Conservation (phyloP, 2,888 invertebrate genomes). For the Baronia brevicornis region DNA sequence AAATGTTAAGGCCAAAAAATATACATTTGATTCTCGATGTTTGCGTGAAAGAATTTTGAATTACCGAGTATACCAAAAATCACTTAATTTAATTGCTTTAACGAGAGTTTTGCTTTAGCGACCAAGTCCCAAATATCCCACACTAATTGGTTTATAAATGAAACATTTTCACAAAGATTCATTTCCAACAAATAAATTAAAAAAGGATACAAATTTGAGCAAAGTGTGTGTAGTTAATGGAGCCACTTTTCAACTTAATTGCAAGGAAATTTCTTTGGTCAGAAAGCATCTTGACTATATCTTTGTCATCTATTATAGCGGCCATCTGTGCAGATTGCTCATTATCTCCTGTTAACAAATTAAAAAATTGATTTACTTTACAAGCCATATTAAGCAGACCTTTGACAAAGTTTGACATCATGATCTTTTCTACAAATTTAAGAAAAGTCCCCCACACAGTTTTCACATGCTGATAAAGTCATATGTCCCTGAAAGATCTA, state of each 20-base stretch:
- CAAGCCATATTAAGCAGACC: neutral
- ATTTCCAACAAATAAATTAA: neutral
- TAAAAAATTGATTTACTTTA: neutral
- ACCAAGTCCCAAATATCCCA: too few species aligned
- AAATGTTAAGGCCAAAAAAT: constrained; percentile 23
- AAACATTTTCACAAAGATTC: too few species aligned
- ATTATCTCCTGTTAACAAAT: constrained; percentile 79
- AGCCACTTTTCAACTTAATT: constrained; percentile 83
- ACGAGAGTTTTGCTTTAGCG: too few species aligned
- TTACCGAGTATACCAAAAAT: too few species aligned
- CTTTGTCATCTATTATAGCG: constrained; percentile 74
- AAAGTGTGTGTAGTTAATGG: constrained; percentile 86
- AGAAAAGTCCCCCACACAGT: too few species aligned
- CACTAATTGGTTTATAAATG: too few species aligned
- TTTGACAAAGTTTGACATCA: neutral
- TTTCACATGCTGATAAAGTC: too few species aligned
- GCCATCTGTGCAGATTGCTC: constrained; percentile 81
- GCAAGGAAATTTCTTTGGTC: constrained; percentile 82
- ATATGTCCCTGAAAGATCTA: too few species aligned
- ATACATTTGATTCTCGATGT: too few species aligned
- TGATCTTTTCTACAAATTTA: too few species aligned
- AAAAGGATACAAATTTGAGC: constrained; percentile 90
- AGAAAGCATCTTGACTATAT: constrained; percentile 73
- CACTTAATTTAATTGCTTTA: too few species aligned
- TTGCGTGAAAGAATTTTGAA: too few species aligned